Base-by-base conservation (phyloP, 2,888 invertebrate genomes). In the Neoascia interrupta region DNA sequence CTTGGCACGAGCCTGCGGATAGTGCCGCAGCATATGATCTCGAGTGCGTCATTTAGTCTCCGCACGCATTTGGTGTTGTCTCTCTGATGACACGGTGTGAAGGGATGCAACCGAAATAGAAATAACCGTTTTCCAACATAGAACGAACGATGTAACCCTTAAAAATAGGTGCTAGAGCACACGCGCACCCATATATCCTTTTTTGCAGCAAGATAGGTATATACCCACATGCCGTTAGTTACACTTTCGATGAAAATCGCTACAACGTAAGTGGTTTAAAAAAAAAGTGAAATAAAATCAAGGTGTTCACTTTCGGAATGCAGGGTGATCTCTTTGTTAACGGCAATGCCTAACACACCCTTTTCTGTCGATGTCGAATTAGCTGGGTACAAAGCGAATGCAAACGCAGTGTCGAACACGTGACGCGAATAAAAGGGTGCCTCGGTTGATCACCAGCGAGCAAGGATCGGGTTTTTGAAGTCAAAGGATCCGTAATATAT, bases 351-450 rank as follows among this genome's bases (percentile, higher is more conserved):
- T n/a, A n/a, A n/a, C n/a, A n/a, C n/a, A 68, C 72, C 72, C 76
- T 64, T 58, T 36, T 18, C 10, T 53, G 31, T 47, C 26, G n/a
- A n/a, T n/a, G n/a, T n/a, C n/a, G n/a, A n/a, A n/a, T n/a, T n/a
- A n/a, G n/a, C n/a, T n/a, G n/a, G n/a, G n/a, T n/a, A n/a, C n/a
- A n/a, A n/a, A n/a, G n/a, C n/a, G 23, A 41, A 53, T 34, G 45
- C 60, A 61, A 31, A 41, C 69, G 49, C 64, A 37, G 45, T 51
- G 72, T 60, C 58, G n/a, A 23, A 54, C 76, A 72, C 76, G 76
- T 76, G 76, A 76, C 76, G 76, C 58, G 63, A 76, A 76, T 72
- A 70, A 76, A 76, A 72, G 76, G 76, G 76, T 76, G 75, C 43
- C 31, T 13, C 18, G 36, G 18, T 28, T 37, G n/a, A 73, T 31